These are phyloP conservation scores for Ammodytes marinus DNA, from an alignment of 2,113 vertebrate genomes.

Conservation along the genomic window DNA sequence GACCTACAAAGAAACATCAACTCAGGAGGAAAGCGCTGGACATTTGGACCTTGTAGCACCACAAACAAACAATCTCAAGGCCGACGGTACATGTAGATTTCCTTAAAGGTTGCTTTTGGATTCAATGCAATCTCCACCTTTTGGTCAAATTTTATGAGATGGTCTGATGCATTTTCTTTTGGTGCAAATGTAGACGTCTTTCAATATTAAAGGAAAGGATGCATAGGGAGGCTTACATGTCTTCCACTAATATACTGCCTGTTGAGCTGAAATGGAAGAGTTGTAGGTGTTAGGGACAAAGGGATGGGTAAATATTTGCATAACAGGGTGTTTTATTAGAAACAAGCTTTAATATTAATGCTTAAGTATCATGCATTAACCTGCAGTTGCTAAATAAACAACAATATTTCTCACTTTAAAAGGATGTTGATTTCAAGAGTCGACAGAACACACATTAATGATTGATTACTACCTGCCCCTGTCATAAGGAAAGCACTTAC, in stretches of 20 bases:
- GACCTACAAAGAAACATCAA: constrained; percentile 77
- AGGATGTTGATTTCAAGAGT: constrained; percentile 39
- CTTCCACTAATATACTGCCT: constrained; percentile 88
- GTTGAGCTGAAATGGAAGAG: constrained; percentile 89
- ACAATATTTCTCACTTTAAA: constrained; percentile 22
- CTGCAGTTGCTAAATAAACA: constrained; percentile 32
- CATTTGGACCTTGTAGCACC: constrained; percentile 82
- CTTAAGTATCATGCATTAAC: constrained; percentile 17
- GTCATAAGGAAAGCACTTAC: constrained; percentile 81
- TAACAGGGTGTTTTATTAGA: constrained; percentile 47
- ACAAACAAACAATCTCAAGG: constrained; percentile 59
- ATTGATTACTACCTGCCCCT: constrained; percentile 24
- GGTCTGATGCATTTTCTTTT: constrained; percentile 71
- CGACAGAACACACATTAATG: constrained; percentile 33
- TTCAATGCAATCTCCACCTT: constrained; percentile 26
- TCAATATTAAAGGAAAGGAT: constrained; percentile 75
- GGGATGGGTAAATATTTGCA: constrained; percentile 56
- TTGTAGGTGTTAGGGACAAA: constrained; percentile 80
- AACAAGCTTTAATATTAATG: constrained; percentile 24
- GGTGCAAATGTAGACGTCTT: constrained; percentile 84
- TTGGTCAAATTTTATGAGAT: constrained; percentile 50
- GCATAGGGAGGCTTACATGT: constrained; percentile 87
- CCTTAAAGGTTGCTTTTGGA: constrained; percentile 24
- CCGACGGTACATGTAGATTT: constrained; percentile 33
- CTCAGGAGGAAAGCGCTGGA: constrained; percentile 76